These are phyloP conservation scores for Leptinotarsa texana DNA, from an alignment of 1,140 invertebrate species.

Conservation along the genomic window DNA sequence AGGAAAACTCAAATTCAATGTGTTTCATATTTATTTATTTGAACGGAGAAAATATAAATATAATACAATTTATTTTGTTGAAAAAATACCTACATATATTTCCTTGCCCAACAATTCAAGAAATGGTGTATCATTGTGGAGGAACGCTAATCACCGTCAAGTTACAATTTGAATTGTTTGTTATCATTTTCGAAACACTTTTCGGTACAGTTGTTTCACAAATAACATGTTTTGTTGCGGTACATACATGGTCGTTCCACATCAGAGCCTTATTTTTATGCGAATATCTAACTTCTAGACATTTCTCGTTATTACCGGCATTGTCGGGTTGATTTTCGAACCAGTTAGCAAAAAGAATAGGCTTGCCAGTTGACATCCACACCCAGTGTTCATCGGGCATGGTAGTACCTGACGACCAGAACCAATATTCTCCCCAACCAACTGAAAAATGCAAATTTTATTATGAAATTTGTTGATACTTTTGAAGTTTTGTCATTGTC, in stretches of 20 bases:
- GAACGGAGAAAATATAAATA: too few relatives aligned
- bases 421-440: slow-evolving; percentile 6
- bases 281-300: slow-evolving; percentile 18
- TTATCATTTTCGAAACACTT: slow-evolving; percentile 7
- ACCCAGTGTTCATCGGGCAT: slow-evolving; percentile 11
- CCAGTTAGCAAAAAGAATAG: slow-evolving; percentile 28
- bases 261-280: slow-evolving; percentile 12
- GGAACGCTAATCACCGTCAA: background rate
- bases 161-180: background rate
- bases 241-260: slow-evolving; percentile 15
- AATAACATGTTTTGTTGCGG: background rate
- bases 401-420: slow-evolving; percentile 16
- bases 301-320: slow-evolving; percentile 26
- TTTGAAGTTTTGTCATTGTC: too few relatives aligned
- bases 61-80: too few relatives aligned
- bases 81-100: too few relatives aligned
- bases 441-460: background rate
- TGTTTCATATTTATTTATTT: too few relatives aligned
- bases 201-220: slow-evolving; percentile 14
- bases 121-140: background rate
- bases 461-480: too few relatives aligned
- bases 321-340: slow-evolving; percentile 28
- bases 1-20: too few relatives aligned
- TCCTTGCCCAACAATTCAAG: too few relatives aligned
- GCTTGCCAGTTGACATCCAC: slow-evolving; percentile 32